Percentiles rank a stretch among this genome's conserved stretches.
phyloP scores from a whole-genome alignment of 2,113 vertebrate genomes.

The Chloropsis cyanopogon region DNA sequence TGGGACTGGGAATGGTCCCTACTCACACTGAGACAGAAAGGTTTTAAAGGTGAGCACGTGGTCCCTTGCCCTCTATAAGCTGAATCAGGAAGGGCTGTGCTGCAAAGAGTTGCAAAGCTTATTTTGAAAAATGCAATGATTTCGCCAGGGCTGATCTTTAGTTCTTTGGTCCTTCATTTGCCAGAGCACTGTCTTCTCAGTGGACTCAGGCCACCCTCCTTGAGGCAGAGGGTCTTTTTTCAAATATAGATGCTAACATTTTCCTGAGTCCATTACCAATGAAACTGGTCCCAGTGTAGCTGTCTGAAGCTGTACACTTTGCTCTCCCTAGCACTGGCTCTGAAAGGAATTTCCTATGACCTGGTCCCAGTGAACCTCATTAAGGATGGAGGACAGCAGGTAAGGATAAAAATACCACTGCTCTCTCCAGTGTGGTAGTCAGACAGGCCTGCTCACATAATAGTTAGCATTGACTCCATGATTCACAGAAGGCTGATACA shows the following conservation, averaged over 20 bases:
- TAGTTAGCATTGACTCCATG: too few relatives aligned
- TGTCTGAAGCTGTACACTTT: neutral
- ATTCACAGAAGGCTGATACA: too few relatives aligned
- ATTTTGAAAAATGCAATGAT: neutral
- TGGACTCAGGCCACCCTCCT: neutral
- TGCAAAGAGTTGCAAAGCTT: neutral
- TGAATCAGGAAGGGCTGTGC: neutral
- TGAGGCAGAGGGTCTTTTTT: neutral
- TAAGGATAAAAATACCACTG: slow-evolving; percentile 52
- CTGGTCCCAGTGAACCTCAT: slow-evolving; percentile 82
- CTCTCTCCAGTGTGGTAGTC: neutral
- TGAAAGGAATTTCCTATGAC: slow-evolving; percentile 90
- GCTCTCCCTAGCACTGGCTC: slow-evolving; percentile 82
- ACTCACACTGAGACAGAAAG: neutral
- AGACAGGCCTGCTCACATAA: too few relatives aligned
- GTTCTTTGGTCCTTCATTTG: neutral
- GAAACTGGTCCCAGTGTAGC: neutral
- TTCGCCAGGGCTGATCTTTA: neutral
- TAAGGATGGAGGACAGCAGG: slow-evolving; percentile 92
- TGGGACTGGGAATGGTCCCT: neutral
- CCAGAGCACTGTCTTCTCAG: neutral
- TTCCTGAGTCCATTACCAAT: neutral
- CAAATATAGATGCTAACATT: neutral
- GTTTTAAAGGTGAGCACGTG: neutral
- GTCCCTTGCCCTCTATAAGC: neutral